phyloP scores from a whole-genome alignment of 2,888 invertebrate genomes.

The Erynnis tages region DNA sequence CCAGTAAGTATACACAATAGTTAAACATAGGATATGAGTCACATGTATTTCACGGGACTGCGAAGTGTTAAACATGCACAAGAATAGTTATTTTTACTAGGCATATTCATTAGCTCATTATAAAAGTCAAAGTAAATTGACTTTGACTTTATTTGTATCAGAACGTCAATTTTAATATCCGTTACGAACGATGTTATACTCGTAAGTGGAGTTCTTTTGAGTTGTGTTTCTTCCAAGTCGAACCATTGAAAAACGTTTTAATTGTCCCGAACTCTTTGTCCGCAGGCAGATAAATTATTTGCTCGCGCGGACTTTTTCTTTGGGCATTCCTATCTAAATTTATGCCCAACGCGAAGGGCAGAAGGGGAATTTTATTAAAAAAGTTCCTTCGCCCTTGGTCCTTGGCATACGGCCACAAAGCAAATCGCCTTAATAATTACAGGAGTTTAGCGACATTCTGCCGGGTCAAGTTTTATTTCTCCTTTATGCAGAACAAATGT shows the following conservation, averaged over 20 bases:
- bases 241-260: constrained; percentile 32
- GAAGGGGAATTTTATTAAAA: constrained; percentile 70
- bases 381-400: constrained; percentile 46
- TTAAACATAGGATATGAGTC: too few relatives aligned
- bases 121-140: neutral
- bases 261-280: constrained; percentile 41
- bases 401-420: constrained; percentile 41
- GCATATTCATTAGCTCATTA: too few relatives aligned
- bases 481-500: constrained; percentile 19
- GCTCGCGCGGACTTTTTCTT: constrained; percentile 51
- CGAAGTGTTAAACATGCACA: too few relatives aligned
- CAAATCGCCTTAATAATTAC: constrained; percentile 40
- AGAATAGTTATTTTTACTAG: too few relatives aligned
- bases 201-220: too few relatives aligned
- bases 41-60: too few relatives aligned
- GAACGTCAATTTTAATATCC: too few relatives aligned
- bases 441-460: constrained; percentile 39
- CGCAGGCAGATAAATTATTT: constrained; percentile 52
- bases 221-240: neutral
- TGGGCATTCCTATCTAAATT: constrained; percentile 60
- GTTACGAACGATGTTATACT: too few relatives aligned
- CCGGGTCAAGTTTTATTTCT: constrained; percentile 13
- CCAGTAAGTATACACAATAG: too few relatives aligned
- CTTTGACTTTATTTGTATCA: neutral
- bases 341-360: constrained; percentile 50